Evolutionary conservation across 2,888 invertebrate species (phyloP), one percentile per base, ranked within the genome.

Genomic region (Hirudinaria manillensis): DNA sequence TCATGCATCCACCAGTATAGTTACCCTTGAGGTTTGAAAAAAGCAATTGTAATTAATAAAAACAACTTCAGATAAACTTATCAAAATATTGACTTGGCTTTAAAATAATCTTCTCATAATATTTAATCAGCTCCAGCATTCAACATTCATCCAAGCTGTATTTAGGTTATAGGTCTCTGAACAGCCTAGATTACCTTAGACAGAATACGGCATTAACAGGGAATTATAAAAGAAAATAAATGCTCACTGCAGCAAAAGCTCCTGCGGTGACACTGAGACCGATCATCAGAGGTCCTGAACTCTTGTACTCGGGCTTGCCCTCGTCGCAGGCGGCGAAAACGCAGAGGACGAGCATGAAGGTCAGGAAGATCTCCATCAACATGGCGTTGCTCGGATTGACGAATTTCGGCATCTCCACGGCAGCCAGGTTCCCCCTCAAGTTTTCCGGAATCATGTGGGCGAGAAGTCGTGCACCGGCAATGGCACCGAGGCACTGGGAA

Each of bases 1-100:
- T 94, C 93, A 94, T 93, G 81, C 93, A 91, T 56, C 93, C 89
- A 66, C 94, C 93, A 10, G 94, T 94, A 79, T 88, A 89, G 77
- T 87, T 87, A 74, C 89, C 88, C 89, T 89, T 84, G 7, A 82
- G 82, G 45, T n/a, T n/a, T n/a, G 70, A 2, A 34, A 21, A 53
- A 53, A 53, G 21, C 53, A 53, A 53, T 53, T 53, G 21, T 16
- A 53, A 53, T 53, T 53, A 16, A 53, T 53, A 53, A 53, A n/a
- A n/a, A n/a, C n/a, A 45, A 45, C 16, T 45, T 16, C 1, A 45
- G 16, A 16, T 10, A 45, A 45, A 10, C 16, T 45, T 45, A 45
- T 45, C 1, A 45, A 45, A 45, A 16, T 16, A 10, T 45, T 45
- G 45, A 45, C 16, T 45, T 45, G 10, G 16, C 13, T 16, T 1